Evolutionary conservation across 2,797 vertebrate genomes (phyloP).

Genomic region (Podarcis siculus): DNA sequence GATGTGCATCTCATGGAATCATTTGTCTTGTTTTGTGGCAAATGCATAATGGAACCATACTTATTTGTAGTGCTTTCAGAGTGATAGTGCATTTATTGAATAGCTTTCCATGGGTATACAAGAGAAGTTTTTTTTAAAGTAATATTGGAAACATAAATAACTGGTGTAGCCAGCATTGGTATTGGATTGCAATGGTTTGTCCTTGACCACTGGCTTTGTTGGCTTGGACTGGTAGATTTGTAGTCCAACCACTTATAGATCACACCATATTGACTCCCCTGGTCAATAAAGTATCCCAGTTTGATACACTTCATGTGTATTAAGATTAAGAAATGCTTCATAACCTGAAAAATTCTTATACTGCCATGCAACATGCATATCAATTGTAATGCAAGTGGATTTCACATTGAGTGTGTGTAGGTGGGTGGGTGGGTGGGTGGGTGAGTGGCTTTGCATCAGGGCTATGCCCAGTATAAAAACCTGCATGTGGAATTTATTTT

Average conservation of each 20-base stretch:
- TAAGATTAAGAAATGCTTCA: neutral
- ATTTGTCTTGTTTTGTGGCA: slow-evolving; percentile 55
- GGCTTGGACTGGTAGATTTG: too few species aligned
- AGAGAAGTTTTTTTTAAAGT: neutral
- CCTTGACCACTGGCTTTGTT: too few species aligned
- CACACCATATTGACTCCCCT: too few species aligned
- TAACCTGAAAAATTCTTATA: neutral
- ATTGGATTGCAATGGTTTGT: too few species aligned
- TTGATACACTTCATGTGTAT: neutral
- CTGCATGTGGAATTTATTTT: neutral
- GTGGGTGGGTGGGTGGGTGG: too few species aligned
- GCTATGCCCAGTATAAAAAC: neutral
- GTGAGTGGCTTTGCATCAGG: too few species aligned
- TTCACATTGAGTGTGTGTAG: neutral
- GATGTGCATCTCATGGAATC: slow-evolving; percentile 25
- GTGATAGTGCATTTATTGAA: neutral
- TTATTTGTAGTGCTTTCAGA: slow-evolving; percentile 34
- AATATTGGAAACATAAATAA: neutral
- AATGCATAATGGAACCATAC: slow-evolving; percentile 43
- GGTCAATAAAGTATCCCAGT: neutral
- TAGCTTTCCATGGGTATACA: neutral
- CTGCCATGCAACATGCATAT: neutral
- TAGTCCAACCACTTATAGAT: too few species aligned
- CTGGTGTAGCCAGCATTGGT: too few species aligned
- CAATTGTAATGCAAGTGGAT: neutral